A percentile compares a stretch with the other conserved stretches of the same genome.
Evolutionary conservation across 53 echinoderm and acorn worm genomes (phyloP).

Genomic region (Patiria pectinifera): DNA sequence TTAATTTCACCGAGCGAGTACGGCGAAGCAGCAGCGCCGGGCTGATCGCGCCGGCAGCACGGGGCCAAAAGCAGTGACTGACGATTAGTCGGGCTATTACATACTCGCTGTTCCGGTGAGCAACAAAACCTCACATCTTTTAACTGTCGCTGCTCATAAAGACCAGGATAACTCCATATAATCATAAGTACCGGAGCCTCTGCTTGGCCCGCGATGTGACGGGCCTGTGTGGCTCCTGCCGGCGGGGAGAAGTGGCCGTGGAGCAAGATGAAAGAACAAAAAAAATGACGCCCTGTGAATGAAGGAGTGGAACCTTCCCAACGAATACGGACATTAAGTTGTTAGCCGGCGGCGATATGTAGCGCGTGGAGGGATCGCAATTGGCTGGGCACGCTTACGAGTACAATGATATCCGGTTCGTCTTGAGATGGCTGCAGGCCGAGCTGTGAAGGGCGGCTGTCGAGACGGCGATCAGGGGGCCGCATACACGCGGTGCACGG

Average conservation of each 20-base stretch:
- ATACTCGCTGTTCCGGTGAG: constrained; percentile 22
- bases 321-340: neutral
- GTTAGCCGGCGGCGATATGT: constrained; percentile 13
- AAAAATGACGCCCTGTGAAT: neutral
- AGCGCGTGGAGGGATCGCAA: constrained; percentile 25
- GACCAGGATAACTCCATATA: constrained; percentile 10
- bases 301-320: neutral
- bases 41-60: neutral
- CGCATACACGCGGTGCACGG: neutral
- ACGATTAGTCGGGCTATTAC: constrained; percentile 46
- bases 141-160: constrained; percentile 33
- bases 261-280: neutral
- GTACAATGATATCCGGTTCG: constrained; percentile 39
- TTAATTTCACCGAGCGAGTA: constrained; percentile 2
- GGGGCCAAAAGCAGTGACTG: neutral
- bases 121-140: constrained; percentile 31
- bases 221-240: neutral
- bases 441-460: constrained; percentile 22
- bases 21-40: neutral
- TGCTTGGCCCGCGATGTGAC: neutral
- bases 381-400: constrained; percentile 21
- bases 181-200: neutral
- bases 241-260: neutral
- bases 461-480: neutral
- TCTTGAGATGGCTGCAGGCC: neutral